phyloP scores from a whole-genome alignment of 2,888 invertebrate genomes.

The Leptarthrus brevirostris region DNA sequence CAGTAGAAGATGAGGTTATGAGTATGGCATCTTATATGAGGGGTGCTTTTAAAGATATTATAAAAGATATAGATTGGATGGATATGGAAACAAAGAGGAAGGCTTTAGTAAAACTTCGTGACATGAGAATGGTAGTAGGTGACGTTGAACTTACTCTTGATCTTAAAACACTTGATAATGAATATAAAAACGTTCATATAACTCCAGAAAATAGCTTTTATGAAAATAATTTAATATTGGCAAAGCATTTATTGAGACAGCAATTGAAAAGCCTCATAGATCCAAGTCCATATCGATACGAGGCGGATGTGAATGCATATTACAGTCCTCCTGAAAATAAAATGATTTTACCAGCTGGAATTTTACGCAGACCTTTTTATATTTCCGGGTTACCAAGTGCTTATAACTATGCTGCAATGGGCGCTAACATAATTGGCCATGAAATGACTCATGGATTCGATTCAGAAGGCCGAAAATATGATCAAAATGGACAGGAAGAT shows the following conservation, averaged over 20 bases:
- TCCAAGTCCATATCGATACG: background rate
- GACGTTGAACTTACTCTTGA: background rate
- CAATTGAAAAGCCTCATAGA: background rate
- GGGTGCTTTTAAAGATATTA: conserved; percentile 7
- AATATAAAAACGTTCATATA: background rate
- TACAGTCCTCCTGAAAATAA: background rate
- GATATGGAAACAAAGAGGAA: background rate
- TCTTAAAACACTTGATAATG: background rate
- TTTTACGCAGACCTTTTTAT: conserved; percentile 30
- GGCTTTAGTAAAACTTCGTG: background rate
- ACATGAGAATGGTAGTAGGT: background rate
- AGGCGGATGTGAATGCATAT: conserved; percentile 26
- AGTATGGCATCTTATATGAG: conserved; percentile 19
- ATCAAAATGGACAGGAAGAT: background rate
- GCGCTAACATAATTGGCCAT: conserved; percentile 27
- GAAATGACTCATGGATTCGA: conserved; percentile 43
- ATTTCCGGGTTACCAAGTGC: conserved; percentile 22
- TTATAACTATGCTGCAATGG: conserved; percentile 31
- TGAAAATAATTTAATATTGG: background rate
- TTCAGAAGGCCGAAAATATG: background rate
- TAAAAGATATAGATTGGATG: conserved; percentile 25
- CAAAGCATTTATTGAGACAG: background rate
- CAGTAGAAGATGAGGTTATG: conserved; percentile 1
- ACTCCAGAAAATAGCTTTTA: background rate
- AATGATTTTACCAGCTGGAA: conserved; percentile 23